Evolutionary conservation across 2,113 vertebrate genomes (phyloP), one percentile per base, ranked within the genome.

Genomic region (Sinocyclocheilus grahami): DNA sequence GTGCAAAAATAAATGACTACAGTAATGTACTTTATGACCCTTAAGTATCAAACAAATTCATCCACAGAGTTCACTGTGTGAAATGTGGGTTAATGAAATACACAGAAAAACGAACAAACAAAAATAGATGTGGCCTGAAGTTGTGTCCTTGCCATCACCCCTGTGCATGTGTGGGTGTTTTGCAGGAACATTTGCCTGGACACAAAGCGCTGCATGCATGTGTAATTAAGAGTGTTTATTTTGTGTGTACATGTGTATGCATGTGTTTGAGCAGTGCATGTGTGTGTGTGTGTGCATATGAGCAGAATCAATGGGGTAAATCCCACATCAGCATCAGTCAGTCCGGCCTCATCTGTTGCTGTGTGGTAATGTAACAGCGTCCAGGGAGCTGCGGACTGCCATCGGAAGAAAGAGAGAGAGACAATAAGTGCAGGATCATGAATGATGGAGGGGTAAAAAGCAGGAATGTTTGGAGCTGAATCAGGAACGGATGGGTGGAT

Each of bases 301-400:
- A 80, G 30, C 78, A 37, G 55, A 80, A 80, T 80, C 53, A 37
- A 51, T 82, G 63, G 37, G 46, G 16, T 53, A 20, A 77, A 53
- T 82, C 81, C 24, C 81, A 69, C 18, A 37, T 5, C 63, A 33
- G 16, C 27, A 10, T 83, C 46, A 83, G 42, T 71, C 81, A 53
- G 27, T 69, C 18, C 2, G 10, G 46, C 9, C 24, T 82, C 80
- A 69, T 67, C 62, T 82, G 33, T 42, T 62, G 27, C 46, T 37
- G 14, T 71, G 81, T 33, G 53, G n/a, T 71, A 27, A 83, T 55
- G 46, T 82, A 69, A 82, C 63, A 83, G n/a, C 4, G 1, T 72
- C 4, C 27, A 46, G 20, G 37, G 18, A 42, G 33, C 30, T 20
- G 16, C 12, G n/a, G 53, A 13, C 72, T 2, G 9, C 69, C 69